Evolutionary conservation across 1,140 invertebrate genomes (phyloP).

Genomic region (Latrodectus geometricus): DNA sequence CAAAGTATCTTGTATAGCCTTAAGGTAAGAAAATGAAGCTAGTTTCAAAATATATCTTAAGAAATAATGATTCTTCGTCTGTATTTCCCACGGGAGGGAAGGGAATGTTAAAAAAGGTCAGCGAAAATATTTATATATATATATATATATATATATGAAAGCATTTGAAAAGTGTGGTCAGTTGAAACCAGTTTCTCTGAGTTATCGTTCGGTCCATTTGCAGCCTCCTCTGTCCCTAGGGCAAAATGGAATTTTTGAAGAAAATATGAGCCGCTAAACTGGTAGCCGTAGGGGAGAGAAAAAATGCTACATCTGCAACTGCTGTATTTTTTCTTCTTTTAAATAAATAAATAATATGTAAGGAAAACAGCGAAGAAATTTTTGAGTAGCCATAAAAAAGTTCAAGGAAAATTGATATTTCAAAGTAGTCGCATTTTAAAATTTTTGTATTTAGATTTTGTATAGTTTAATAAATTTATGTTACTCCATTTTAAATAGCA

Average conservation of each 20-base stretch:
- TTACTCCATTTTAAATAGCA: too few relatives aligned
- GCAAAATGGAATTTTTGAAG: conserved; percentile 53
- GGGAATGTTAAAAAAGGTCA: not conserved
- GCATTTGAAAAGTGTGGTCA: conserved; percentile 53
- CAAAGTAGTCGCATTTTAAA: too few relatives aligned
- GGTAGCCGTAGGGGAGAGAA: conserved; percentile 15
- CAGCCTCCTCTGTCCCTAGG: conserved; percentile 28
- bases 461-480: too few relatives aligned
- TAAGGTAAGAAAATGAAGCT: not conserved
- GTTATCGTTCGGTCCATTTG: conserved; percentile 51
- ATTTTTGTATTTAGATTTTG: too few relatives aligned
- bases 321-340: not conserved
- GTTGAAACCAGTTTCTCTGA: conserved; percentile 57
- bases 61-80: conserved; percentile 37
- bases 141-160: not conserved
- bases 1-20: conserved; percentile 49
- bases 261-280: conserved; percentile 51
- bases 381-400: too few relatives aligned
- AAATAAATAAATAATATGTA: too few relatives aligned
- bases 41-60: conserved; percentile 30
- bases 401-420: too few relatives aligned
- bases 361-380: too few relatives aligned
- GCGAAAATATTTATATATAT: not conserved
- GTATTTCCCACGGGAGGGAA: conserved; percentile 43
- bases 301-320: conserved; percentile 40